Evolutionary conservation across 1,140 invertebrate genomes (phyloP).

Genomic region (Zaprionus nigranus): DNA sequence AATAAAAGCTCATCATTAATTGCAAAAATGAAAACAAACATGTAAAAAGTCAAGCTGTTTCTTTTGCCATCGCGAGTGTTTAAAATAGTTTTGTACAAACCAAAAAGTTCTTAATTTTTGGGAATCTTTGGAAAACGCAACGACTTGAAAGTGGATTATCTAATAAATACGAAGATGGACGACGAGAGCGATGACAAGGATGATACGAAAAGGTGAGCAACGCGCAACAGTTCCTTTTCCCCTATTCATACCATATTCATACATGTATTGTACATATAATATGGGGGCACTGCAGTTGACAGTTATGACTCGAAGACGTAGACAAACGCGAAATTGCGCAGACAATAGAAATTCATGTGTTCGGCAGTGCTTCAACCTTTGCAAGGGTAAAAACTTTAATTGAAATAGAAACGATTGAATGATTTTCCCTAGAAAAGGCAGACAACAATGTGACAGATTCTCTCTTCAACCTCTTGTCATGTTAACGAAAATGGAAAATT

Average conservation of each 20-base stretch:
- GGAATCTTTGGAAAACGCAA: slow-evolving; percentile 15
- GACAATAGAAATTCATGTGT: slow-evolving; percentile 4
- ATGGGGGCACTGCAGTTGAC: slow-evolving; percentile 54
- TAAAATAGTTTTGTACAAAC: neutral
- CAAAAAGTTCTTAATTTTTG: slow-evolving; percentile 15
- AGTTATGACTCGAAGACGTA: slow-evolving; percentile 38
- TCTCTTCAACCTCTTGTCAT: neutral
- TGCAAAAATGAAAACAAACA: slow-evolving; percentile 33
- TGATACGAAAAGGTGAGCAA: slow-evolving; percentile 88
- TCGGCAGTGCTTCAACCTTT: slow-evolving; percentile 1
- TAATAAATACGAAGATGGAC: slow-evolving; percentile 85
- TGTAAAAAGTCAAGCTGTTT: slow-evolving; percentile 33
- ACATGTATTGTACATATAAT: slow-evolving; percentile 3
- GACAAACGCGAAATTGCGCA: slow-evolving; percentile 28
- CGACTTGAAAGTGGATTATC: slow-evolving; percentile 64
- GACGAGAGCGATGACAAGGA: slow-evolving; percentile 89
- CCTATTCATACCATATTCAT: neutral
- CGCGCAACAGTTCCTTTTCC: slow-evolving; percentile 1
- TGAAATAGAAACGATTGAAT: neutral
- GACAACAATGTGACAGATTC: neutral
- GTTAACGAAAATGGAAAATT: neutral
- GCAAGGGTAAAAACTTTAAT: slow-evolving; percentile 3
- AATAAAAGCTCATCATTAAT: neutral
- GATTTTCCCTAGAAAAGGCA: neutral
- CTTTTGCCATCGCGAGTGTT: neutral